Percentiles rank a stretch among this genome's conserved stretches.
phyloP scores from a whole-genome alignment of 2,113 vertebrate species.

The Tragulus kanchil region DNA sequence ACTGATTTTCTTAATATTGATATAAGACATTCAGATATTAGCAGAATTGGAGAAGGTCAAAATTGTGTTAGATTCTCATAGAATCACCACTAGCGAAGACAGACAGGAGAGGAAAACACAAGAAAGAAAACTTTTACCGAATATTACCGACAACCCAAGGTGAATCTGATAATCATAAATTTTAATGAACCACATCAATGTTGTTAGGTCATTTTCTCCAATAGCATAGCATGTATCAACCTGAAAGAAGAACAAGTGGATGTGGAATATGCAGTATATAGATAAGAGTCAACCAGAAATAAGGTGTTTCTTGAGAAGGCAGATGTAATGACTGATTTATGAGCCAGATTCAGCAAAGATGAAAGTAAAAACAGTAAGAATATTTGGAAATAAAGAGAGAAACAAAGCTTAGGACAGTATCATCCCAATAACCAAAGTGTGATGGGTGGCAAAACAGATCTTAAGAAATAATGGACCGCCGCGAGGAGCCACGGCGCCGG shows the following conservation, averaged over 20 bases:
- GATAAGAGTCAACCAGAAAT: not conserved
- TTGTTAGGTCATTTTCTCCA: not conserved
- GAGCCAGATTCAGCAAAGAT: not conserved
- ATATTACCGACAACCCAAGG: not conserved
- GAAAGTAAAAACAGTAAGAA: not conserved
- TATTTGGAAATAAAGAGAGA: not conserved
- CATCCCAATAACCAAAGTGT: not conserved
- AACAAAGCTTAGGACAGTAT: not conserved
- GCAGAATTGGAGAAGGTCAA: not conserved
- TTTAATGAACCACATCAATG: not conserved
- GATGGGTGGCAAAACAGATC: not conserved
- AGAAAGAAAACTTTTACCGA: not conserved
- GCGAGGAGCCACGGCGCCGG: no score
- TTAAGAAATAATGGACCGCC: not conserved
- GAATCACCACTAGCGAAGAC: not conserved
- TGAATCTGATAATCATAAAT: not conserved
- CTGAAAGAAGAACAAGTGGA: not conserved
- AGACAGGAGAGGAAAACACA: not conserved
- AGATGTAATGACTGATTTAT: not conserved
- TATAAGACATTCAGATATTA: not conserved
- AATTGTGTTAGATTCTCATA: not conserved
- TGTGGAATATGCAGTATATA: not conserved
- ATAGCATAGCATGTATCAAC: not conserved
- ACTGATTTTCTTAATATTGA: not conserved
- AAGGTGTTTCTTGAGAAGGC: not conserved